Conservation (phyloP, 2,797 vertebrate species). For the Oreochromis mossambicus region DNA sequence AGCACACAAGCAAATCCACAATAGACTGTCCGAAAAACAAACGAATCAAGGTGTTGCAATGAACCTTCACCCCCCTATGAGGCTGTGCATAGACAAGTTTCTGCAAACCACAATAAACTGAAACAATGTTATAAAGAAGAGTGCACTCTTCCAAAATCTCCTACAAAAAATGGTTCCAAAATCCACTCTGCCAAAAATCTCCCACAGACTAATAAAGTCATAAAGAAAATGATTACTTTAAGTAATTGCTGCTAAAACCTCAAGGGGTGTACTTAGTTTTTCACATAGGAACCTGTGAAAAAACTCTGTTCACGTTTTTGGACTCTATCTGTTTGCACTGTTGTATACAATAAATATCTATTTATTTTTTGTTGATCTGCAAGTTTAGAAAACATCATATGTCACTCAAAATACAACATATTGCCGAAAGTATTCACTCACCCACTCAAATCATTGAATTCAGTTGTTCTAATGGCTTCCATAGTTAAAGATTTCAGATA, state of each 20-base stretch:
- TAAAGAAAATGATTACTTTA: neutral
- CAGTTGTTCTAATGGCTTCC: neutral
- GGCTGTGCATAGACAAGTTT: neutral
- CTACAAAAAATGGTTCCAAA: neutral
- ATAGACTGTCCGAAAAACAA: neutral
- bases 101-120: neutral
- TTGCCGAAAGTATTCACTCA: neutral
- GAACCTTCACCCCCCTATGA: neutral
- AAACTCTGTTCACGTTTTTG: rapidly evolving
- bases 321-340: neutral
- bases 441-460: neutral
- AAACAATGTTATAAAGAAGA: neutral
- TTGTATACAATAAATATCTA: neutral
- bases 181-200: neutral
- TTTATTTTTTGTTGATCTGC: neutral
- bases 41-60: neutral
- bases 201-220: neutral
- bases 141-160: neutral
- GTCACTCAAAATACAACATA: neutral
- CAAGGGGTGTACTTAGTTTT: neutral
- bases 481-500: neutral
- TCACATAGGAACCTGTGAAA: neutral
- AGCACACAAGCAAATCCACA: neutral
- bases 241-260: neutral
- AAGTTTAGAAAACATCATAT: neutral